Base-by-base conservation (phyloP, 2,888 invertebrate genomes). In the Cyclophora albipunctata region DNA sequence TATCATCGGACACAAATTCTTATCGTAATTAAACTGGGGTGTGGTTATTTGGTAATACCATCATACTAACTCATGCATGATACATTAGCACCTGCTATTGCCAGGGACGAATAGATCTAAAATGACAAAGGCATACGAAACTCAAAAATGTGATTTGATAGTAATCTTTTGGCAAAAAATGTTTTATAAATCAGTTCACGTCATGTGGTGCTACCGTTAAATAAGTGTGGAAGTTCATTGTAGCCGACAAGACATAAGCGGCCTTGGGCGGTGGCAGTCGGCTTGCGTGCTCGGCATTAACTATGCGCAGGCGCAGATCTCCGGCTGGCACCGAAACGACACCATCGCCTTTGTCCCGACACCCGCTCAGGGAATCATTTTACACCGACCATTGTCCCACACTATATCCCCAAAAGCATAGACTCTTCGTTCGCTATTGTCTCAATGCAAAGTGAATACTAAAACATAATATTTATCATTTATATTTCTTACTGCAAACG, bases 231-330 rank as follows among this genome's bases (percentile, higher is more conserved):
- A 37, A 37, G 37, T 37, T 37, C 37, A 37, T 37, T 37, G 37
- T 37, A 37, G 37, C 37, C 37, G 37, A 4, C 57, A 60, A 70
- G 65, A 69, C 64, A 73, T 67, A 61, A 57, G 51, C 62, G 73
- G 62, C 84, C 81, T 82, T 83, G 81, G 60, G 62, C 60, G 63
- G 62, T 66, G 67, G 84, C 62, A 80, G 74, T 62, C 60, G 52
- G 57, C 62, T 55, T 20, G 69, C 81, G 84, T 85, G 84, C 66
- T 54, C 51, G 54, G 84, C 75, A 81, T 84, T 55, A 49, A 67
- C 20, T 77, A 84, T 78, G 64, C 52, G 59, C 57, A 54, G 55
- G 59, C 64, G 64, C 69, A 67, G 65, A 68, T 71, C 69, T 68
- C 69, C 51, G 61, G 45, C 64, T 63, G 65, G 68, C 62, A 67